Base-by-base conservation (phyloP, 2,113 vertebrate genomes). In the Gallinago media region DNA sequence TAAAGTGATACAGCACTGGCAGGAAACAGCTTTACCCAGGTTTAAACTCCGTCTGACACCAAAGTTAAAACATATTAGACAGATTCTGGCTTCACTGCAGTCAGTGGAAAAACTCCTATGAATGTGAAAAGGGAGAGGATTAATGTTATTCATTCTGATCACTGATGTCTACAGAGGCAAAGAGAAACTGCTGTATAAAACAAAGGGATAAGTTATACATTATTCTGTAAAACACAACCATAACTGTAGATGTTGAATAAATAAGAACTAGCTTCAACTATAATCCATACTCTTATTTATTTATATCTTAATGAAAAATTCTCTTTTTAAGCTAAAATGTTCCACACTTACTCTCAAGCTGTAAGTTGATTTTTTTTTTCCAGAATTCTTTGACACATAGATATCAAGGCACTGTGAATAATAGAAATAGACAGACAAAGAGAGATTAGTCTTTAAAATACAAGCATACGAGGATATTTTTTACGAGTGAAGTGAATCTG, bases 321-420 rank as follows among this genome's bases (percentile, higher is more conserved):
- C 8, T 5, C 56, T 80, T 85, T 90, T 66, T 31, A 19, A 74
- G 27, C 11, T 73, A 32, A 90, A 92, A 26, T 14, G 11, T 85
- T 76, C 40, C 52, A 58, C 17, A 6, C 12, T 83, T 66, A 54
- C 40, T 83, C 72, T 88, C 74, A 70, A 73, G 70, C 36, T 73
- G 29, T n/a, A 55, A 66, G n/a, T 31, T 54, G 32, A 23, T 3
- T 27, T 84, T 86, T 38, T 75, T 75, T 91, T 54, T 32, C 54
- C 50, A 17, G 23, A 85, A 66, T 58, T 34, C 81, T 89, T 61
- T 96, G 81, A 88, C 88, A 66, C 25, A 61, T 0, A 62, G 54
- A 58, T 87, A 88, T 85, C 81, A 95, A 95, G 93, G 62, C 50
- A 73, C 42, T 58, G 42, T 50, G 54, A 85, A 88, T 76, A 92